These are phyloP conservation scores for Pherbina coryleti DNA, from an alignment of 2,888 invertebrate genomes.

Conservation along the genomic window DNA sequence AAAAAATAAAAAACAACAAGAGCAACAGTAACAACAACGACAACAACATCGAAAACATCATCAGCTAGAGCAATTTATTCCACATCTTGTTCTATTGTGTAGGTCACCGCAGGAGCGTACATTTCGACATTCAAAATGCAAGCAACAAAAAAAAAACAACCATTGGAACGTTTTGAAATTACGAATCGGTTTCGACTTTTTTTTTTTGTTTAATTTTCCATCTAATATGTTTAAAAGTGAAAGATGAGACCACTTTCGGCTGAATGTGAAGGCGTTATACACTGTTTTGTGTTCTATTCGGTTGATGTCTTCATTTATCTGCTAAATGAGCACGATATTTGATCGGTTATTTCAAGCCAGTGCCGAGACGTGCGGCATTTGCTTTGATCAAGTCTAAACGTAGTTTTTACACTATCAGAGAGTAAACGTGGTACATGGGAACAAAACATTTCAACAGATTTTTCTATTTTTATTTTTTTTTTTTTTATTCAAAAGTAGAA, in stretches of 20 bases:
- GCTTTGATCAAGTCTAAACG: conserved; percentile 21
- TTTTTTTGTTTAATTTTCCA: conserved; percentile 33
- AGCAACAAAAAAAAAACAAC: not conserved
- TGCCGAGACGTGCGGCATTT: conserved; percentile 12
- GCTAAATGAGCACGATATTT: conserved; percentile 33
- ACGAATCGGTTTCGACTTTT: conserved; percentile 30
- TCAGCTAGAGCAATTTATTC: conserved; percentile 29
- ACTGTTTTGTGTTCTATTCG: conserved; percentile 10
- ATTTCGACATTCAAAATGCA: not conserved
- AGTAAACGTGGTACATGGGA: conserved; percentile 8
- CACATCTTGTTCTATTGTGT: conserved; percentile 21
- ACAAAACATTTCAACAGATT: too few species aligned
- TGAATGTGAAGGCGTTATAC: conserved; percentile 39
- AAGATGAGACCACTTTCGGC: conserved; percentile 57
- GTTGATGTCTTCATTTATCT: conserved; percentile 38
- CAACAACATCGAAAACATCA: not conserved
- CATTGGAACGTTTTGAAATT: not conserved
- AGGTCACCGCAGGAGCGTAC: conserved; percentile 55
- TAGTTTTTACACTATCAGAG: not conserved
- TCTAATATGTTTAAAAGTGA: conserved; percentile 48
- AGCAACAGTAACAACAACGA: conserved; percentile 22
- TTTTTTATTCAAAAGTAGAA: not conserved
- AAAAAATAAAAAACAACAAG: not conserved
- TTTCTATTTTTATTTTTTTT: too few species aligned
- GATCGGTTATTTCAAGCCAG: conserved; percentile 21